Base-by-base conservation (phyloP, 2,888 invertebrate genomes). In the Trichopoda pennipes region DNA sequence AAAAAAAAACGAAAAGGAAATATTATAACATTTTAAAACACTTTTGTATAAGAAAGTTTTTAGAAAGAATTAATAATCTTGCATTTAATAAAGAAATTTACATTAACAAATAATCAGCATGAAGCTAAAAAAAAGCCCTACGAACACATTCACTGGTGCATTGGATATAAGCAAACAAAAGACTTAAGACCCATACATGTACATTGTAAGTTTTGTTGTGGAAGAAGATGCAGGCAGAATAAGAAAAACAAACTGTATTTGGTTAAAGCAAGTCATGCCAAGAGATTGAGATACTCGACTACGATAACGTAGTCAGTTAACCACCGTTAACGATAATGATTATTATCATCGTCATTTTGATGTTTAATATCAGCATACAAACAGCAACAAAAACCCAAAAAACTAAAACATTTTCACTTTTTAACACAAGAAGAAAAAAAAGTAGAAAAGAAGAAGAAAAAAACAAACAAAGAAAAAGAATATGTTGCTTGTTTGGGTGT, bases 351-450 rank as follows among this genome's bases (percentile, higher is more conserved):
- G 66, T 72, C 21, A 47, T 74, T 17, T 56, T 64, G 58, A 70
- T 72, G 78, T 64, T 78, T 72, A 78, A 78, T 66, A 72, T 60
- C 76, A 69, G 10, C 51, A 19, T 58, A 35, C 38, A 42, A 53
- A 16, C 28, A 68, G 16, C 10, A 56, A 38, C 64, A 68, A 19
- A 6, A 56, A 38, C 64, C 3, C 70, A 73, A 74, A 3, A 12
- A 79, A 28, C 70, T 79, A 79, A 82, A 82, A 82, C 70, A 82
- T 82, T 82, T 82, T 82, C 82, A 82, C 82, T 82, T 82, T 82
- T 82, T 68, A 82, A 75, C 63, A 69, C 64, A 38, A 68, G 53
- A 58, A 78, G n/a, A 64, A 47, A 63, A 69, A 49, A 76, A 66
- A 60, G 17, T 10, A 47, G 3, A 38, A 66, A 53, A 28, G 21